Evolutionary conservation across 2,797 vertebrate genomes (phyloP).

Genomic region (Ficedula albicollis): DNA sequence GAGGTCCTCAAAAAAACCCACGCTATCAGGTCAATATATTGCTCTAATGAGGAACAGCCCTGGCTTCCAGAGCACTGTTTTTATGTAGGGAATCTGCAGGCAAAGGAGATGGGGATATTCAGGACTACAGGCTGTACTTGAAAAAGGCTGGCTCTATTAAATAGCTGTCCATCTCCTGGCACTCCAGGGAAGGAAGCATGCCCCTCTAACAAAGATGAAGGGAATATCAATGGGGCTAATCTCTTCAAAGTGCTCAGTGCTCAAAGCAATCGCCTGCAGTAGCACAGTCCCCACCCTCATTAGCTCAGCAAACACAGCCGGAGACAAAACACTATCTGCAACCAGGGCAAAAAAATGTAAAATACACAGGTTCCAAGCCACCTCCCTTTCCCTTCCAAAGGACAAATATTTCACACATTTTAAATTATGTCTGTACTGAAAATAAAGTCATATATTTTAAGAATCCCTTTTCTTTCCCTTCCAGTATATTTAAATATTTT

Average conservation of each 20-base stretch:
- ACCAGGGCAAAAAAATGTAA: background rate
- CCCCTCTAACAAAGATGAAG: constrained; percentile 63
- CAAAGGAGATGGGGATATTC: constrained; percentile 53
- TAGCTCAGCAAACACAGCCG: constrained; percentile 63
- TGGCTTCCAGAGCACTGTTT: background rate
- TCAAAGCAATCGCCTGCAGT: constrained; percentile 71
- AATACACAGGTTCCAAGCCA: constrained; percentile 31
- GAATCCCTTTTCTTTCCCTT: background rate
- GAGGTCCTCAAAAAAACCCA: background rate
- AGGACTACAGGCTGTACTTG: constrained; percentile 40
- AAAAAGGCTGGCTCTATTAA: constrained; percentile 71
- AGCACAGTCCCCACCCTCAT: constrained; percentile 60
- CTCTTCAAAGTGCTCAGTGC: constrained; percentile 69
- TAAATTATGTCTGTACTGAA: background rate
- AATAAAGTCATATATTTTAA: background rate
- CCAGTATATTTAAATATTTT: background rate
- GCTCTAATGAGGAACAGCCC: constrained; percentile 4
- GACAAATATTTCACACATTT: constrained; percentile 15
- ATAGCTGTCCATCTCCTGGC: constrained; percentile 61
- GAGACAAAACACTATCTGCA: constrained; percentile 46
- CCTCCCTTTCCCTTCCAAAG: constrained; percentile 15
- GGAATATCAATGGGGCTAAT: constrained; percentile 77
- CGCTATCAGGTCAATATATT: background rate
- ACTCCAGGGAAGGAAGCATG: constrained; percentile 66
- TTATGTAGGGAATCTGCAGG: background rate